phyloP scores from a whole-genome alignment of 1,140 invertebrate species.

The Chlorops oryzae region DNA sequence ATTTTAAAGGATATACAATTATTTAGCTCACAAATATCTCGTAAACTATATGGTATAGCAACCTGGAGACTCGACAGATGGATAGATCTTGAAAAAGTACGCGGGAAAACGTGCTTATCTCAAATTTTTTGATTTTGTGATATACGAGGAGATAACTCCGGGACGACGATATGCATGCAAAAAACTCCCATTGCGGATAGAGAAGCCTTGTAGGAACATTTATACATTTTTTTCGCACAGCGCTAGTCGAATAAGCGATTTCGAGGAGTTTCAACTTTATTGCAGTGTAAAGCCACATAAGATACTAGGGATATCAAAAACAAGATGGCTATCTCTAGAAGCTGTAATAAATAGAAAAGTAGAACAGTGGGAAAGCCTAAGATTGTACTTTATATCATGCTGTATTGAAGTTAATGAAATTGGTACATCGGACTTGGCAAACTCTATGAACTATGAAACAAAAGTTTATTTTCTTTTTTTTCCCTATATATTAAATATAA shows the following conservation, averaged over 20 bases:
- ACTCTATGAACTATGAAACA: neutral
- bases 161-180: too few relatives aligned
- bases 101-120: too few relatives aligned
- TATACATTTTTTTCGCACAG: conserved; percentile 23
- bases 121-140: too few relatives aligned
- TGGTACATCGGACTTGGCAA: neutral
- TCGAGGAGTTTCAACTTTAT: conserved; percentile 25
- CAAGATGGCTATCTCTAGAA: conserved; percentile 18
- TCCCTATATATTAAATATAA: too few relatives aligned
- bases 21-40: too few relatives aligned
- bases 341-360: conserved; percentile 12
- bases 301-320: conserved; percentile 22
- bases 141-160: too few relatives aligned
- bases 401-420: neutral
- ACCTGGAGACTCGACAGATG: too few relatives aligned
- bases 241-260: conserved; percentile 9
- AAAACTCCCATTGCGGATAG: conserved; percentile 19
- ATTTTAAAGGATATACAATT: too few relatives aligned
- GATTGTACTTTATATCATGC: too few relatives aligned
- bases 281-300: conserved; percentile 20
- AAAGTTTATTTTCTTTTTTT: too few relatives aligned
- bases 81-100: too few relatives aligned
- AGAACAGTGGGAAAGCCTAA: neutral
- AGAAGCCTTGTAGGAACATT: conserved; percentile 23
- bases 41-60: too few relatives aligned